Base-by-base conservation (phyloP, 2,797 vertebrate species). In the Salarias fasciatus region DNA sequence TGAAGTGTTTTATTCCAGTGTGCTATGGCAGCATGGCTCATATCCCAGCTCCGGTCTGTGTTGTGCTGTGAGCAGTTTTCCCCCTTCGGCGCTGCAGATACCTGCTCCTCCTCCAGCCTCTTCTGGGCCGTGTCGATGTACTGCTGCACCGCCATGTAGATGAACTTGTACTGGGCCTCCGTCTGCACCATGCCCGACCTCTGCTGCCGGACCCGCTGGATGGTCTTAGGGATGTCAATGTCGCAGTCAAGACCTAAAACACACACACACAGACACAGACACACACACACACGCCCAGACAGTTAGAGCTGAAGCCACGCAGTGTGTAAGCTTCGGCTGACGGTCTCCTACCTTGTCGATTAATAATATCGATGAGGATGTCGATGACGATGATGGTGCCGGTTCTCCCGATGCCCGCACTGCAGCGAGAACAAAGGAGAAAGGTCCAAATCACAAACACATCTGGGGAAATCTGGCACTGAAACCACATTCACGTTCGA, bases 101-200 rank as follows among this genome's bases (percentile, higher is more conserved):
- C 94, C 93, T 94, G 94, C 65, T 94, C 94, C 73, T 97, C 92
- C 40, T 94, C 92, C 80, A 95, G 70, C 63, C 92, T 90, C 84
- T 94, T 95, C 90, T 95, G 94, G 46, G 92, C 93, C 0, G 90
- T 94, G 82, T 94, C 93, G 2, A 95, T 95, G 85, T 93, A 91
- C 79, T 93, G 93, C 88, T 94, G 94, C 41, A 95, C 92, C 0
- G 94, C 95, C 92, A 94, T 94, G 88, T 95, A 95, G 63, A 94
- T 95, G n/a, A 95, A 94, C 84, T 95, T 95, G 65, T 94, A 94
- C 89, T 95, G 95, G 0, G 94, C 95, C 80, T 96, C 94, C 0
- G 94, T 96, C 88, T 95, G 96, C 82, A 95, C 95, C 95, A 95
- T 96, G 35, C 95, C 95, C 0, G 94, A 96, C 10, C 94, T 88